Base-by-base conservation (phyloP, 2,113 vertebrate species). In the Entelurus aequoreus region DNA sequence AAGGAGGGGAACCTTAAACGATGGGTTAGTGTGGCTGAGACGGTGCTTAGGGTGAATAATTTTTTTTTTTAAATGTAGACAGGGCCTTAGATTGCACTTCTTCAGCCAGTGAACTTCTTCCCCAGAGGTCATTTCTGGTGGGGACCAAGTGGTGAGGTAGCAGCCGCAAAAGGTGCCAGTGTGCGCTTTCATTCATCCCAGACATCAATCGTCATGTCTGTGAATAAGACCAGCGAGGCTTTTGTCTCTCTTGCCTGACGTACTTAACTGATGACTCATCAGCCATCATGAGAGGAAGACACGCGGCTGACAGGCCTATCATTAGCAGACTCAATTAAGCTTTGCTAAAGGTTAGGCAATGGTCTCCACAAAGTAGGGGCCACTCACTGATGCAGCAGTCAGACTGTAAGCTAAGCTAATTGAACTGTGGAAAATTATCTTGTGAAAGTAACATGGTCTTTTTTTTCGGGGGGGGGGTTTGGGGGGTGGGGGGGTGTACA, bases 251-350 rank as follows among this genome's bases (percentile, higher is more conserved):
- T 46, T 70, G 69, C 74, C 66, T 84, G 70, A 77, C 83, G 85
- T 87, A 82, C 75, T 76, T 79, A 70, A 76, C 66, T 62, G 71
- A 77, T 90, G 90, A 89, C 66, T 90, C 87, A 90, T 73, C 55
- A 72, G 74, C 82, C 85, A 87, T 89, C 86, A 77, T 87, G 83
- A 86, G 77, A 85, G 82, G 81, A 87, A 88, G 81, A 87, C 78
- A 85, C 76, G 48, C 48, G 35, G 51, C 70, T 87, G 87, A 87
- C 87, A 89, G 84, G 76, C 66, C 88, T 90, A 86, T 92, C 88
- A 90, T 90, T 92, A 90, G 81, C 71, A 83, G 88, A 83, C 83
- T 89, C 80, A 84, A 90, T 90, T 88, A 90, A 87, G 85, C 88
- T 86, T 82, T 83, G 82, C 42, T 74, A 86, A 78, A 84, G 78